These are phyloP conservation scores for Diachasmimorpha longicaudata DNA, from an alignment of 1,140 invertebrate genomes.

Conservation along the genomic window DNA sequence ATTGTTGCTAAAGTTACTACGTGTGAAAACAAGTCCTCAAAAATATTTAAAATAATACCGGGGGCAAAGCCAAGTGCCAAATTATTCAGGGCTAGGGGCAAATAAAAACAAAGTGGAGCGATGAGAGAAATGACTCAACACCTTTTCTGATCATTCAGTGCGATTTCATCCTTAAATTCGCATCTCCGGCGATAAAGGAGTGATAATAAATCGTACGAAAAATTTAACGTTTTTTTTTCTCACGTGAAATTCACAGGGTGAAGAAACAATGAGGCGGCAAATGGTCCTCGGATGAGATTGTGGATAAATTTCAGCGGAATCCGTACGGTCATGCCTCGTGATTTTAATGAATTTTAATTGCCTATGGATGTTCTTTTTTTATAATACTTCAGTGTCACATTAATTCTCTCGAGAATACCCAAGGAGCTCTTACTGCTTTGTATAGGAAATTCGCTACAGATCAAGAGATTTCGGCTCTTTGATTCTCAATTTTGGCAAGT, in stretches of 20 bases:
- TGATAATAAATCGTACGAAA: conserved; percentile 4
- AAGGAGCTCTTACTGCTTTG: neutral
- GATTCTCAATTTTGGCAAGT: no score
- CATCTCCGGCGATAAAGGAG: conserved; percentile 9
- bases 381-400: neutral
- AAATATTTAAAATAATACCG: conserved; percentile 28
- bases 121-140: conserved; percentile 27
- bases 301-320: neutral
- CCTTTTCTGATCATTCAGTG: conserved; percentile 21
- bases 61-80: neutral
- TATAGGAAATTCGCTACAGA: no score
- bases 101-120: conserved; percentile 5
- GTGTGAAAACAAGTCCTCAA: conserved; percentile 14
- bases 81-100: neutral
- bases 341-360: conserved; percentile 6
- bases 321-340: neutral
- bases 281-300: neutral
- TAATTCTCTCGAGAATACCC: neutral
- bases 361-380: neutral
- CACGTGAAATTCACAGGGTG: neutral
- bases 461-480: no score
- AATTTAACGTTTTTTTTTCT: neutral
- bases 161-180: conserved; percentile 26
- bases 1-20: conserved; percentile 25
- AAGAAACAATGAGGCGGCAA: neutral